Evolutionary conservation across 2,888 invertebrate species (phyloP).

Genomic region (Conops quadrifasciatus): DNA sequence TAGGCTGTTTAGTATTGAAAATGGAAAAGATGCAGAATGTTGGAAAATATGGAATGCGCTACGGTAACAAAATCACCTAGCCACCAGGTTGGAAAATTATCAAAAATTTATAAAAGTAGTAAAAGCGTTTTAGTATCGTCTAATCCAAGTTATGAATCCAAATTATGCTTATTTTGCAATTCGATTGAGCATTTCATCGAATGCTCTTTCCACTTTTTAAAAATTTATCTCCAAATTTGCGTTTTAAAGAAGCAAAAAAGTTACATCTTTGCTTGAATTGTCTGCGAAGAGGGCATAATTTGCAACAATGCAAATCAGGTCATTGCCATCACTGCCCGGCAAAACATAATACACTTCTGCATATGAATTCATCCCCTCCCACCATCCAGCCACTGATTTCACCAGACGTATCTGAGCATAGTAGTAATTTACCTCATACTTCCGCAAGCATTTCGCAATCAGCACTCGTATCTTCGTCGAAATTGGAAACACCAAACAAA

Average conservation of each 20-base stretch:
- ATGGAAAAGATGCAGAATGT: slow-evolving; percentile 33
- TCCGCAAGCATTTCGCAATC: not conserved
- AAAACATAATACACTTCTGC: slow-evolving; percentile 4
- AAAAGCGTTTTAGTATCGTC: slow-evolving; percentile 27
- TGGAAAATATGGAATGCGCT: slow-evolving; percentile 37
- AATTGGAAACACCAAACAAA: not conserved
- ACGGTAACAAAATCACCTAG: slow-evolving; percentile 33
- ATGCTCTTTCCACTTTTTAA: slow-evolving; percentile 35
- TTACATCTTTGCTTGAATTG: slow-evolving; percentile 4
- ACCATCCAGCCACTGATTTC: not conserved
- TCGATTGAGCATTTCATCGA: slow-evolving; percentile 18
- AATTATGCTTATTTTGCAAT: slow-evolving; percentile 32
- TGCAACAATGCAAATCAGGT: not conserved
- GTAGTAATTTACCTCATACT: not conserved
- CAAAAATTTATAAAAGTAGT: slow-evolving; percentile 17
- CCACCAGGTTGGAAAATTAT: slow-evolving; percentile 36
- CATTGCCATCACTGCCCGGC: not conserved
- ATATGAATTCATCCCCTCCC: not conserved
- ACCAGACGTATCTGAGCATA: not conserved
- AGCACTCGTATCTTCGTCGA: not conserved
- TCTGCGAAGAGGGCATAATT: not conserved
- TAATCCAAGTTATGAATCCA: not conserved
- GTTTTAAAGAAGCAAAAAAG: not conserved
- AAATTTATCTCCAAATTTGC: not conserved
- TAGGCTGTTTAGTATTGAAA: too few relatives aligned